Evolutionary conservation across 2,797 vertebrate species (phyloP).

Genomic region (Acrocephalus scirpaceus): DNA sequence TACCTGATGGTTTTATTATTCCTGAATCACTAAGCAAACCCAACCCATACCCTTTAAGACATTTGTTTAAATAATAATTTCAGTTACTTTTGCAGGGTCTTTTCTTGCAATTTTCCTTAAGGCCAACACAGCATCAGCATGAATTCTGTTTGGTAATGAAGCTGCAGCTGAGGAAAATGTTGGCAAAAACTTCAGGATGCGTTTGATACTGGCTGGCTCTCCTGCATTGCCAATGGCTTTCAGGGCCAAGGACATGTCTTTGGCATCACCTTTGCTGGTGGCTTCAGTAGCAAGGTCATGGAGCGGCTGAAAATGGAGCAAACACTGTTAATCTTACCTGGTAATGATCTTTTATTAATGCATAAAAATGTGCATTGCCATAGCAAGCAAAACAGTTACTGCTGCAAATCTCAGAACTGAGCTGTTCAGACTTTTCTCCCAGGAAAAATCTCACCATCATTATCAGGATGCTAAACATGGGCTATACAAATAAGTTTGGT

Average conservation of each 20-base stretch:
- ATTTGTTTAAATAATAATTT: conserved; percentile 36
- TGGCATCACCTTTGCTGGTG: conserved; percentile 64
- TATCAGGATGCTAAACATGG: neutral
- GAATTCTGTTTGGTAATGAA: conserved; percentile 75
- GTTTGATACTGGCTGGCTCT: conserved; percentile 84
- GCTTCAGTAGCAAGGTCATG: conserved; percentile 78
- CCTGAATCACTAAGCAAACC: neutral
- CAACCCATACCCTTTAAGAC: neutral
- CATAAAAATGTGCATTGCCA: neutral
- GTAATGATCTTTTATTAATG: neutral
- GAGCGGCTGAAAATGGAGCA: conserved; percentile 78
- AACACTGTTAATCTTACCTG: neutral
- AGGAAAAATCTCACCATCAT: neutral
- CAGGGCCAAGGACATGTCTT: conserved; percentile 79
- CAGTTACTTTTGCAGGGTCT: conserved; percentile 81
- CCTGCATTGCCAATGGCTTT: conserved; percentile 88
- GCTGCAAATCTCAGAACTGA: neutral
- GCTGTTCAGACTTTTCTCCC: neutral
- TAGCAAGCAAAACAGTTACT: neutral
- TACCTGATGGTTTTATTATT: neutral
- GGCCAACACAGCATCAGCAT: conserved; percentile 81
- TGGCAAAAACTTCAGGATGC: conserved; percentile 86
- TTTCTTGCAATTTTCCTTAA: conserved; percentile 83
- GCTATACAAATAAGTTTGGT: neutral
- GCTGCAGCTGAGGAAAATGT: conserved; percentile 74